phyloP scores from a whole-genome alignment of 2,113 vertebrate species.

The Myiozetetes cayanensis region DNA sequence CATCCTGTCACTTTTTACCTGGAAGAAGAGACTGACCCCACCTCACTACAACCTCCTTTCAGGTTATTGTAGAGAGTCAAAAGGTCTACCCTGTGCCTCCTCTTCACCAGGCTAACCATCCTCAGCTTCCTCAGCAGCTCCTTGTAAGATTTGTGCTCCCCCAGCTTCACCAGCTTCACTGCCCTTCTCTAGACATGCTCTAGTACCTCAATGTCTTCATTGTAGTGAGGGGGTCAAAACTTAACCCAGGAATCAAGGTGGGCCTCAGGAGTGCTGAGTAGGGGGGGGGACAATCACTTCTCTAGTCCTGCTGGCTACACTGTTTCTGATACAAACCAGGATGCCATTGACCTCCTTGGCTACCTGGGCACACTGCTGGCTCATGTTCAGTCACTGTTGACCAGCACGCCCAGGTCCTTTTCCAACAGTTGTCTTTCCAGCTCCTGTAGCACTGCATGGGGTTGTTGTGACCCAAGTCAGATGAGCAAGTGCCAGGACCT shows the following conservation, averaged over 20 bases:
- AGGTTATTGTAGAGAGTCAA: background rate
- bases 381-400: background rate
- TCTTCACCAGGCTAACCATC: background rate
- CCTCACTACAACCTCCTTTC: background rate
- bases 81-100: background rate
- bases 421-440: background rate
- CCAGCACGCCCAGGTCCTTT: background rate
- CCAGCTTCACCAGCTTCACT: rapidly evolving
- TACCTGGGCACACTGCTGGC: background rate
- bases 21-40: rapidly evolving
- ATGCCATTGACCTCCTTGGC: background rate
- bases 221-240: background rate
- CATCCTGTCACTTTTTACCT: background rate
- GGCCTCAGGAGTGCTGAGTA: background rate
- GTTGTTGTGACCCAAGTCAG: background rate
- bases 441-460: background rate
- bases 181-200: rapidly evolving
- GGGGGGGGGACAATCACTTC: background rate
- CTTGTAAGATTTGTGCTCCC: background rate
- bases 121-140: background rate
- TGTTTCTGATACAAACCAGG: background rate
- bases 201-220: background rate
- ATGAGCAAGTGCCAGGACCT: too few species aligned
- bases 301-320: background rate
- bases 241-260: rapidly evolving